These are phyloP conservation scores for Agrochola macilenta DNA, from an alignment of 2,888 invertebrate species.

Conservation along the genomic window DNA sequence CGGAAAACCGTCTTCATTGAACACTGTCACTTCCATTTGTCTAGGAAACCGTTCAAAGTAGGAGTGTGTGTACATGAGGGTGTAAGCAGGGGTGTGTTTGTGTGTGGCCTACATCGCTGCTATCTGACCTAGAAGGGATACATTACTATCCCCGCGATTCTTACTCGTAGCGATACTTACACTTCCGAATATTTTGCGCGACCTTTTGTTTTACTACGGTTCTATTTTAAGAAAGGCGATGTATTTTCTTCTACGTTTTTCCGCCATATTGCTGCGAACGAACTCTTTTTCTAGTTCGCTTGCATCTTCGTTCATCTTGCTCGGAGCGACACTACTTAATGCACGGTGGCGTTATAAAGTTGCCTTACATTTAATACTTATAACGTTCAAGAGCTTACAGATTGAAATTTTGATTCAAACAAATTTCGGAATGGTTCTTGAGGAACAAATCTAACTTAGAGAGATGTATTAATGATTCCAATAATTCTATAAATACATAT, in stretches of 20 bases:
- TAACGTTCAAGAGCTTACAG: neutral
- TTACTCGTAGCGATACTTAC: constrained; percentile 34
- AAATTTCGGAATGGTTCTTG: no score
- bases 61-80: constrained; percentile 6
- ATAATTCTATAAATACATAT: no score
- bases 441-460: no score
- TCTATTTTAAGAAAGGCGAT: constrained; percentile 39
- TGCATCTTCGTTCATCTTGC: no score
- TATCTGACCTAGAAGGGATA: constrained; percentile 61
- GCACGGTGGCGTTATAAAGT: neutral
- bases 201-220: constrained; percentile 40
- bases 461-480: no score
- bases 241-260: constrained; percentile 23
- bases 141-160: constrained; percentile 39
- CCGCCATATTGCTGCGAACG: neutral
- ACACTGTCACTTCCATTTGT: constrained; percentile 21
- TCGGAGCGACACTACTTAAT: neutral
- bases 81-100: constrained; percentile 24
- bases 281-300: neutral
- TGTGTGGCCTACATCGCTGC: constrained; percentile 52
- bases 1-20: constrained; percentile 24
- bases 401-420: neutral
- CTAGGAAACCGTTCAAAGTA: neutral
- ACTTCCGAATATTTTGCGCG: constrained; percentile 46
- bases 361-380: neutral